Conservation (phyloP, 2,888 invertebrate species). For the Salticus scenicus region DNA sequence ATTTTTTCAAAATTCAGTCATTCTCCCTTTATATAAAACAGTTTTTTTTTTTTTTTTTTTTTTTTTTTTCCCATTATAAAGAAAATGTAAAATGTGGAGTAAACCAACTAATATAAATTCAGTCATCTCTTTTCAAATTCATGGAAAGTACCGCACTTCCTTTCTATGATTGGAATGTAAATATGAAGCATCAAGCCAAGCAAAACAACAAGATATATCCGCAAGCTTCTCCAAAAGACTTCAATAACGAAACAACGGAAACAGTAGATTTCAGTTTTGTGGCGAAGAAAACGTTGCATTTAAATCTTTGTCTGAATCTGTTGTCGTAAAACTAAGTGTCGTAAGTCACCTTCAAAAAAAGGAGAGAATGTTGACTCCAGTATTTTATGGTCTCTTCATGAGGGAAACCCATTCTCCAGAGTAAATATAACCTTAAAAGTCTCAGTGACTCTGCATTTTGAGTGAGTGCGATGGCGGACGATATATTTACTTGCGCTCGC, state of each 20-base stretch:
- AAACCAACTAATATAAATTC: neutral
- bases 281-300: slow-evolving; percentile 8
- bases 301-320: slow-evolving; percentile 4
- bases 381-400: slow-evolving; percentile 7
- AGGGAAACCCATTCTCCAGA: neutral
- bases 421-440: slow-evolving; percentile 24
- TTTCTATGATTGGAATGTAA: neutral
- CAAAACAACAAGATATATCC: neutral
- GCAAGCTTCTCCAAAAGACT: neutral
- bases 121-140: neutral
- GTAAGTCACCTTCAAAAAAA: slow-evolving; percentile 4
- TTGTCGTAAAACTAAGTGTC: neutral
- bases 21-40: no score
- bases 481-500: neutral
- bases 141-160: neutral
- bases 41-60: no score
- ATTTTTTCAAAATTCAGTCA: no score
- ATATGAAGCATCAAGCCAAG: neutral
- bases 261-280: neutral
- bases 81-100: no score
- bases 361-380: slow-evolving; percentile 14
- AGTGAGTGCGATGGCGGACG: neutral
- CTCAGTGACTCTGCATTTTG: neutral
- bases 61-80: no score
- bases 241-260: neutral